Conservation (phyloP, 1,140 invertebrate genomes). For the Oncopodura yosiiana region DNA sequence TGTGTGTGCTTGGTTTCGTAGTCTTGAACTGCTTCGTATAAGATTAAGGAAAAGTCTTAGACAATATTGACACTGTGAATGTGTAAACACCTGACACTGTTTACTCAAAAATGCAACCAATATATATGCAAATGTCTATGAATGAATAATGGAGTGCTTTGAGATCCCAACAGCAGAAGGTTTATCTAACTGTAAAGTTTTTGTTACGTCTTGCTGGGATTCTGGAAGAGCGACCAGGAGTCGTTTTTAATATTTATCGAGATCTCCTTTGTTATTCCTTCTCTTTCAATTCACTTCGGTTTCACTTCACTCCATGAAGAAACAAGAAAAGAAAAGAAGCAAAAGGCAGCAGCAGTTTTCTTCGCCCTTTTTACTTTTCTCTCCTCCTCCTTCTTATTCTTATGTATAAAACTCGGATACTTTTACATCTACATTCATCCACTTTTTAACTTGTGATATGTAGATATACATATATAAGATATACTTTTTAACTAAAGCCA, state of each 20-base stretch:
- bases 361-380: neutral
- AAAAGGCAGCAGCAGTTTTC: neutral
- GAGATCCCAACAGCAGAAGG: conserved; percentile 32
- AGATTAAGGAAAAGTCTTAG: conserved; percentile 36
- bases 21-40: conserved; percentile 35
- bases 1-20: no score
- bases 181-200: conserved; percentile 35
- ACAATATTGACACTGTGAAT: conserved; percentile 38
- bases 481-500: no score
- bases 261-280: conserved; percentile 36
- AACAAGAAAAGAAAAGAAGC: no score
- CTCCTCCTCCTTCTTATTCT: neutral
- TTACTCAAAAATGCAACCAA: conserved; percentile 38
- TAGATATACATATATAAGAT: no score
- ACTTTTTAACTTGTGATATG: no score
- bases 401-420: neutral
- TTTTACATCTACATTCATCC: no score
- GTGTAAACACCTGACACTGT: conserved; percentile 38
- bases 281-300: conserved; percentile 33
- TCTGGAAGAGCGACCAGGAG: conserved; percentile 23
- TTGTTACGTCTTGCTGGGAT: conserved; percentile 32
- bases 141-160: conserved; percentile 37
- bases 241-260: conserved; percentile 37
- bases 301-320: conserved; percentile 8
- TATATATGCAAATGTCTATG: conserved; percentile 38